Base-by-base conservation (phyloP, 2,113 vertebrate genomes). In the Periophthalmodon schlosseri region DNA sequence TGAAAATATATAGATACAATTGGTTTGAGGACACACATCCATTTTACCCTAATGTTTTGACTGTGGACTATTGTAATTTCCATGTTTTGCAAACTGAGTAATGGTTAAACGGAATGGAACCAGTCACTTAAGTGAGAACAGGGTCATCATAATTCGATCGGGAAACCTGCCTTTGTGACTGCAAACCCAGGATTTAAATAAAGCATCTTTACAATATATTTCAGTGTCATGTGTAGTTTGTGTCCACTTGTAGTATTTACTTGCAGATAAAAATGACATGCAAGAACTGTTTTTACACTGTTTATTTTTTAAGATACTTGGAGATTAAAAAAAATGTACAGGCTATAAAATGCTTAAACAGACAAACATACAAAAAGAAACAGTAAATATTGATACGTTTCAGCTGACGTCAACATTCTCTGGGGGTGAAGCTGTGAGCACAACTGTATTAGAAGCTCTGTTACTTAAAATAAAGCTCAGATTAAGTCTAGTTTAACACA, bases 1-100 rank as follows among this genome's bases (percentile, higher is more conserved):
- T 46, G 20, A 73, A 66, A 74, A 83, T 74, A 52, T 77, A 79
- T 82, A 79, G 79, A 84, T 87, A 83, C 72, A 66, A 81, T 81
- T 80, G 78, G 73, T 87, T 84, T 87, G 78, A 87, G 77, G 84
- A 83, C 87, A 75, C 79, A 77, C 75, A 28, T 28, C 56, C 80
- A 39, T 81, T 84, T 88, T 88, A 89, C 86, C 39, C 7, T 44
- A 39, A 39, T 7, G 39, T 44, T 44, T 44, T 44, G 39, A 44
- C 79, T 50, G 71, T 88, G 77, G 16, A 50, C 14, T 16, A 50
- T 50, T 16, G 15, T 52, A 52, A 52, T 20, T 52, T 6, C 8
- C 39, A 52, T 52, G 49, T 18, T 52, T 20, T 52, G 49, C 39
- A 44, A 44, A 44, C 10, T 8, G 39, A 44, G 39, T 44, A 44